phyloP scores from a whole-genome alignment of 1,140 invertebrate genomes.

The Vanessa atalanta region DNA sequence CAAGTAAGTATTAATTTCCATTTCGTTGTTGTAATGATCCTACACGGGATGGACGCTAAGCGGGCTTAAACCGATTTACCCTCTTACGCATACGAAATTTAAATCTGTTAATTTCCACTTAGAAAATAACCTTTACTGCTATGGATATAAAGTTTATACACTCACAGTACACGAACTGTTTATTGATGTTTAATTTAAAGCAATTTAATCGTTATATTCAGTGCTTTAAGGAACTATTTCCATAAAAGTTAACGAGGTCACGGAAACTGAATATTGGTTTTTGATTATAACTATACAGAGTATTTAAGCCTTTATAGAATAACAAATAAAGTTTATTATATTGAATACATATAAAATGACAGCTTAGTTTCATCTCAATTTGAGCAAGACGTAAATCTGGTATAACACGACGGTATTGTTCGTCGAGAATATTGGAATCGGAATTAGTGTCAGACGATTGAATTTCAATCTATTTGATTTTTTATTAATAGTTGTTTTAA shows the following conservation, averaged over 20 bases:
- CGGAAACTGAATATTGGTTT: background rate
- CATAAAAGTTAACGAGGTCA: background rate
- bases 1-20: conserved; percentile 27
- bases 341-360: background rate
- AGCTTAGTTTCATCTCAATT: conserved; percentile 11
- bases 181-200: background rate
- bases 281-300: background rate
- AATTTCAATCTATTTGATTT: background rate
- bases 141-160: background rate
- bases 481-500: background rate
- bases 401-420: conserved; percentile 20
- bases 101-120: background rate
- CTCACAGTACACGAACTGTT: background rate
- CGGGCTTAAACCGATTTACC: conserved; percentile 55
- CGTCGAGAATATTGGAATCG: conserved; percentile 8
- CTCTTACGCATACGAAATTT: conserved; percentile 29
- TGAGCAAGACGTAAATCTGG: conserved; percentile 9
- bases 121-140: background rate
- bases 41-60: conserved; percentile 55
- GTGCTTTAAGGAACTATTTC: background rate
- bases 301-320: background rate
- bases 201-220: background rate
- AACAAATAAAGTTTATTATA: background rate
- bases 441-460: conserved; percentile 19
- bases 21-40: conserved; percentile 43